Evolutionary conservation across 2,888 invertebrate species (phyloP).

Genomic region (Eupithecia insigniata): DNA sequence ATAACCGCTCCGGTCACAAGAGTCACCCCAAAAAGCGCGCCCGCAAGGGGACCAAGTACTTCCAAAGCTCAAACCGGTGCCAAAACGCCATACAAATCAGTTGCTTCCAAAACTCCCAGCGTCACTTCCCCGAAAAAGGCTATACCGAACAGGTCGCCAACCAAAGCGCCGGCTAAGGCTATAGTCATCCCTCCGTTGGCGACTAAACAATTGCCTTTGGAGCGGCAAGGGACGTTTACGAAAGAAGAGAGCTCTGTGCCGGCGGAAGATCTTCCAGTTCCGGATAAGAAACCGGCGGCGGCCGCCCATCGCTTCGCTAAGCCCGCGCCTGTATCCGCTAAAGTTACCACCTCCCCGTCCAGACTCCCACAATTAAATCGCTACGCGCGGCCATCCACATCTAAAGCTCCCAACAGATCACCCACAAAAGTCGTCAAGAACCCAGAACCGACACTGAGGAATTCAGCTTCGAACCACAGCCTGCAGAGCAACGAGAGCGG

Average conservation of each 20-base stretch:
- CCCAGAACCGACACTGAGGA: constrained; percentile 70
- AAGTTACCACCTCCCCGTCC: constrained; percentile 75
- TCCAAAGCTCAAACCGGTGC: constrained; percentile 63
- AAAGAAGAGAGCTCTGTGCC: constrained; percentile 88
- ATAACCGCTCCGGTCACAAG: constrained; percentile 50
- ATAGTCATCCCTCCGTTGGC: constrained; percentile 57
- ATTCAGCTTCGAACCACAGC: constrained; percentile 83
- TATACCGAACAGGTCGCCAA: constrained; percentile 62
- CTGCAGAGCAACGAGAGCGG: constrained; percentile 82
- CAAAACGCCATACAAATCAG: constrained; percentile 63
- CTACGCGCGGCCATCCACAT: constrained; percentile 58
- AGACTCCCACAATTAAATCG: constrained; percentile 70
- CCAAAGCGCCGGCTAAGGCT: constrained; percentile 61
- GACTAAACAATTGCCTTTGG: constrained; percentile 82
- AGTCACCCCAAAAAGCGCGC: constrained; percentile 53
- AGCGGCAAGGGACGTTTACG: constrained; percentile 95
- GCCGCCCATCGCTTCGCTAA: constrained; percentile 52
- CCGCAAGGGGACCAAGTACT: constrained; percentile 53
- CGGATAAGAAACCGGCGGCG: constrained; percentile 60
- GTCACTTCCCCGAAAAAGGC: constrained; percentile 73
- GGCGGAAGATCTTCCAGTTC: constrained; percentile 67
- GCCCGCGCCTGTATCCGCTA: constrained; percentile 60
- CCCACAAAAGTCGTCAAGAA: constrained; percentile 54
- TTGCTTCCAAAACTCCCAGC: constrained; percentile 58
- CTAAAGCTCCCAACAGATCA: constrained; percentile 59